Evolutionary conservation across 2,888 invertebrate species (phyloP).

Genomic region (Drosophila mayaguana): DNA sequence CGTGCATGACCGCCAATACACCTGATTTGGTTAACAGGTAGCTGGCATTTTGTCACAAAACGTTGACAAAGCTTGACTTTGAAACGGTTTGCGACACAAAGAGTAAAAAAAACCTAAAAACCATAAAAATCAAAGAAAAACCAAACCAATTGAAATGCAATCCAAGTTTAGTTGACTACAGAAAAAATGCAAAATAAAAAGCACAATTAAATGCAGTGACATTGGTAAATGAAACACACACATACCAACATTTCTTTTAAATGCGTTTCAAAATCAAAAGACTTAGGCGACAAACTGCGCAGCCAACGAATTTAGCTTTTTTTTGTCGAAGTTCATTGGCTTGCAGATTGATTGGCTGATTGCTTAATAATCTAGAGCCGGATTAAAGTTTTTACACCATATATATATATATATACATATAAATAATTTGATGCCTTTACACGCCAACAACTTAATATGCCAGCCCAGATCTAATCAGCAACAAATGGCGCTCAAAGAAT

Average conservation of each 20-base stretch:
- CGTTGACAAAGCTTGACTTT: conserved; percentile 74
- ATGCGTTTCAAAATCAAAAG: conserved; percentile 22
- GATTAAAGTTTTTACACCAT: conserved; percentile 43
- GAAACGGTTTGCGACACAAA: conserved; percentile 57
- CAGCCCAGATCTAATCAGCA: conserved; percentile 65
- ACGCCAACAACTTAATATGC: conserved; percentile 56
- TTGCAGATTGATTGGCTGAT: conserved; percentile 76
- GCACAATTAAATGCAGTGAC: conserved; percentile 72
- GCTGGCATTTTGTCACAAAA: conserved; percentile 71
- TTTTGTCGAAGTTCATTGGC: conserved; percentile 70
- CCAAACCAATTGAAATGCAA: conserved; percentile 75
- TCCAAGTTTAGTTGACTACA: conserved; percentile 48
- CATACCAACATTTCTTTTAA: conserved; percentile 32
- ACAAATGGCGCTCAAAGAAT: conserved; percentile 57
- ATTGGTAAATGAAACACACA: conserved; percentile 53
- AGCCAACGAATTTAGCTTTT: not conserved
- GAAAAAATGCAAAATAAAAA: conserved; percentile 66
- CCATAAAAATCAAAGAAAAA: conserved; percentile 59
- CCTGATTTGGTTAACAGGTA: conserved; percentile 56
- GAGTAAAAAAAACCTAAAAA: conserved; percentile 25
- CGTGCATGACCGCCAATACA: conserved; percentile 67
- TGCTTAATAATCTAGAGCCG: conserved; percentile 73
- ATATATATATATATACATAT: not conserved
- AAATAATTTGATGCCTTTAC: conserved; percentile 47
- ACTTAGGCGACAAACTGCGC: conserved; percentile 42